A percentile compares a stretch with the other conserved stretches of the same genome.
Evolutionary conservation across 2,113 vertebrate genomes (phyloP).

Genomic region (Microcebus ravelobensis): DNA sequence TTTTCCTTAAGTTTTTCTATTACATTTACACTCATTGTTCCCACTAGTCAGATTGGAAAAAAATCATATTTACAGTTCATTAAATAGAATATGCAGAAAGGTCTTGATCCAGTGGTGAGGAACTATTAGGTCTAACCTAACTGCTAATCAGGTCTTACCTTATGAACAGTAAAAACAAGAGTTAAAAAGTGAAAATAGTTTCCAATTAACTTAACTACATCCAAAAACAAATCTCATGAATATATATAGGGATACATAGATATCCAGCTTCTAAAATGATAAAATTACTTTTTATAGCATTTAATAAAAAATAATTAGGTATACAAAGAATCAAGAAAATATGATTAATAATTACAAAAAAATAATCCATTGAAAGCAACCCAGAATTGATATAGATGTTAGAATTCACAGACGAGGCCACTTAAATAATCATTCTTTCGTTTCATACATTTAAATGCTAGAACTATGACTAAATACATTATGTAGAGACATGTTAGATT

Average conservation of each 20-base stretch:
- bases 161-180: neutral
- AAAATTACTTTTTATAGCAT: neutral
- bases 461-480: neutral
- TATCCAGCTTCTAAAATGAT: neutral
- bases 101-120: neutral
- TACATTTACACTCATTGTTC: neutral
- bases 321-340: neutral
- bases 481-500: neutral
- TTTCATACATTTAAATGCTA: neutral
- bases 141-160: neutral
- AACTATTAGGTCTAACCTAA: neutral
- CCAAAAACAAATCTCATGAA: neutral
- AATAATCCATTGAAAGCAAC: neutral
- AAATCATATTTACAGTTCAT: neutral
- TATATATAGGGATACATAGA: neutral
- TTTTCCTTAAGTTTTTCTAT: neutral
- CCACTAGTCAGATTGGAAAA: neutral
- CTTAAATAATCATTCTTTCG: neutral
- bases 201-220: neutral
- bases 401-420: neutral
- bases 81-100: neutral
- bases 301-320: neutral
- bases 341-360: neutral
- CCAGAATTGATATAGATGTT: neutral
- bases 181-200: neutral